These are phyloP conservation scores for Heliornis fulica DNA, from an alignment of 2,113 vertebrate species.

Conservation along the genomic window DNA sequence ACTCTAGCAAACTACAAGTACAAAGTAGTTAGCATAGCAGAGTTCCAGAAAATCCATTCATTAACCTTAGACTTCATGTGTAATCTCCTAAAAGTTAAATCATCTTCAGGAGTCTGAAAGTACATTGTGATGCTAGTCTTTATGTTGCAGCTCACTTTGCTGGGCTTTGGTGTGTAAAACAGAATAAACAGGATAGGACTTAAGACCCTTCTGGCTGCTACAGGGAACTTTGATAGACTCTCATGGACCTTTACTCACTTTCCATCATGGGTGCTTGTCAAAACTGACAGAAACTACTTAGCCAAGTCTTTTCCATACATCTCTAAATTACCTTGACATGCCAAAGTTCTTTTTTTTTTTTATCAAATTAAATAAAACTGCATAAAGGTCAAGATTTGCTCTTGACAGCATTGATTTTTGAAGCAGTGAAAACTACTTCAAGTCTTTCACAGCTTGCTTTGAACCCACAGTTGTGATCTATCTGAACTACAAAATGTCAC, in stretches of 20 bases:
- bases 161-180: not conserved
- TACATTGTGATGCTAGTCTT: not conserved
- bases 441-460: constrained; percentile 13
- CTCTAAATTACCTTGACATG: not conserved
- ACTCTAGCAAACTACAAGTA: not conserved
- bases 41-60: not conserved
- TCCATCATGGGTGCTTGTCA: not conserved
- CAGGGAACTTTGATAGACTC: not conserved
- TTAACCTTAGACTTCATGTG: not conserved
- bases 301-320: not conserved
- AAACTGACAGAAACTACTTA: constrained; percentile 1
- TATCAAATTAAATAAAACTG: constrained; percentile 43
- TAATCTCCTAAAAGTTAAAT: not conserved
- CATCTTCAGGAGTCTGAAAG: not conserved
- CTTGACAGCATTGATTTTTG: constrained; percentile 28
- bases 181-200: not conserved
- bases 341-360: constrained; percentile 29
- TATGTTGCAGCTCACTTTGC: not conserved
- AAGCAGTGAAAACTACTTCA: constrained; percentile 2
- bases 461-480: not conserved
- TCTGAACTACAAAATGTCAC: constrained; percentile 17
- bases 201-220: not conserved
- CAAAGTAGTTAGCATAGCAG: not conserved
- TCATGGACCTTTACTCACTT: not conserved
- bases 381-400: constrained; percentile 37